phyloP scores from a whole-genome alignment of 2,797 vertebrate genomes.

The Eospalax fontanierii region DNA sequence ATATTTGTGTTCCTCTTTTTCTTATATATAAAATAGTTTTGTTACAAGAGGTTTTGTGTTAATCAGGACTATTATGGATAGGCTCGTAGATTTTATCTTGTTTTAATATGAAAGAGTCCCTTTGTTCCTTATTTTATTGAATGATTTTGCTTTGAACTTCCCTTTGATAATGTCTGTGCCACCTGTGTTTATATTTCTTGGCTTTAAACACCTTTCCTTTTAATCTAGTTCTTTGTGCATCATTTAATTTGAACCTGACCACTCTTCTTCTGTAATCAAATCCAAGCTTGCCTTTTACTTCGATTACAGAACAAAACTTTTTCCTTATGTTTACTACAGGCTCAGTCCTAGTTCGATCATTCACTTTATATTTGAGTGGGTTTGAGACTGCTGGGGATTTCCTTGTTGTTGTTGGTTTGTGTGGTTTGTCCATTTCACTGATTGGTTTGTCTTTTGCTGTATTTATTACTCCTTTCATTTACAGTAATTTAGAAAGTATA shows the following conservation, averaged over 20 bases:
- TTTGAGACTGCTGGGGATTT: not conserved
- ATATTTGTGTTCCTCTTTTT: conserved; percentile 34
- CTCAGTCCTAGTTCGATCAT: not conserved
- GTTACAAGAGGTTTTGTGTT: conserved; percentile 40
- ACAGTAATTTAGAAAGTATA: not conserved
- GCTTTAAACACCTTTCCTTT: not conserved
- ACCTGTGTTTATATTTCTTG: not conserved
- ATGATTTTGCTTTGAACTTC: conserved; percentile 62
- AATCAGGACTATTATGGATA: not conserved
- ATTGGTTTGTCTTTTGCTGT: not conserved
- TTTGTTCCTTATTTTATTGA: conserved; percentile 41
- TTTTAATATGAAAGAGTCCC: conserved; percentile 46
- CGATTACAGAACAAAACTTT: not conserved
- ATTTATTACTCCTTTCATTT: conserved; percentile 23
- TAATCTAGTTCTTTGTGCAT: conserved; percentile 6
- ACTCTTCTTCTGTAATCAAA: conserved; percentile 36
- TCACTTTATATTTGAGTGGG: conserved; percentile 18
- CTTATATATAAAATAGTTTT: conserved; percentile 31
- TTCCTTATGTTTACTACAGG: conserved; percentile 6
- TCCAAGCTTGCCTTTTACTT: not conserved
- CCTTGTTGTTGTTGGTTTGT: not conserved
- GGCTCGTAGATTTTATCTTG: conserved; percentile 51
- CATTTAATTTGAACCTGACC: conserved; percentile 50
- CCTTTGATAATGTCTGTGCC: conserved; percentile 10
- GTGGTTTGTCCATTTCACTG: not conserved